Evolutionary conservation across 2,113 vertebrate species (phyloP).

Genomic region (Recurvirostra avosetta): DNA sequence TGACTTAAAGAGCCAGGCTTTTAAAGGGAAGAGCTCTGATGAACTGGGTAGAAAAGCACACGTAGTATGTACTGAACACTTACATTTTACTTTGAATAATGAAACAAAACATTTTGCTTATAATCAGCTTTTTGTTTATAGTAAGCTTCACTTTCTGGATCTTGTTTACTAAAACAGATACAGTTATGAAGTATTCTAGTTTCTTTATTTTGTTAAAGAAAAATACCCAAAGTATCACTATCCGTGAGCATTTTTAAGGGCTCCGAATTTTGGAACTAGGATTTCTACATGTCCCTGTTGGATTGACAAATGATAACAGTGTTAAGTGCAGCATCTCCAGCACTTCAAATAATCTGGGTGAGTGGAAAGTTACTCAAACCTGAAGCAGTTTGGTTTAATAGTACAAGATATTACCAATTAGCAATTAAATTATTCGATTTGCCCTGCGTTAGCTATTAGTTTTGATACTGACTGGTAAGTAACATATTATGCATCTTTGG

Average conservation of each 20-base stretch:
- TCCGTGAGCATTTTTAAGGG: background rate
- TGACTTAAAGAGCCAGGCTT: background rate
- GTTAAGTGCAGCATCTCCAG: background rate
- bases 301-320: background rate
- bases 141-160: background rate
- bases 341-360: background rate
- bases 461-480: slow-evolving; percentile 8
- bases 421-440: background rate
- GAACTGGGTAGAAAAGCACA: background rate
- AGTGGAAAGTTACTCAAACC: background rate
- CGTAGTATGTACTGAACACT: background rate
- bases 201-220: background rate
- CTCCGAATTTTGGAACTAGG: background rate
- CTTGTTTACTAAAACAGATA: background rate
- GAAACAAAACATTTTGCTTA: background rate
- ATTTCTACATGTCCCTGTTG: background rate
- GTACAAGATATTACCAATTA: background rate
- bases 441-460: background rate
- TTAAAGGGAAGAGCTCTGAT: background rate
- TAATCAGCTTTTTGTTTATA: background rate
- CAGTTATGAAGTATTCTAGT: background rate
- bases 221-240: background rate
- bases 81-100: background rate
- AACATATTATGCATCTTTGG: background rate
- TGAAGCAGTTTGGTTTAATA: background rate